Evolutionary conservation across 2,113 vertebrate genomes (phyloP).

Genomic region (Rhinichthys klamathensis): DNA sequence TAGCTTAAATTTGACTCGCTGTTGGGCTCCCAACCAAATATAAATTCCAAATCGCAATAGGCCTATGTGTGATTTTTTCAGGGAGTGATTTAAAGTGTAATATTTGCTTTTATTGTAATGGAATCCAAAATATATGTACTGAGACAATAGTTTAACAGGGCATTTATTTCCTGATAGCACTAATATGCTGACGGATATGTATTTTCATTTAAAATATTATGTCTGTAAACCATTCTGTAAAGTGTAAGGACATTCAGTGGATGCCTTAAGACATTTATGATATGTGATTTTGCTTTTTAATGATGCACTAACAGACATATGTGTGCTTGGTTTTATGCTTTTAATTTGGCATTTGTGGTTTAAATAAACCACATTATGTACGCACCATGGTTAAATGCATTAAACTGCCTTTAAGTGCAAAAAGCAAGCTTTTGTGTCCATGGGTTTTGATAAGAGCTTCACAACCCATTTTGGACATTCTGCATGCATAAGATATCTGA

Average conservation of each 20-base stretch:
- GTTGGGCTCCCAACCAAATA: not conserved
- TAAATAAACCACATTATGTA: conserved; percentile 18
- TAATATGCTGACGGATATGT: not conserved
- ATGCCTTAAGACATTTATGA: not conserved
- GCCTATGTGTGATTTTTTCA: not conserved
- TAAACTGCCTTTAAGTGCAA: not conserved
- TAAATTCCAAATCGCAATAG: not conserved
- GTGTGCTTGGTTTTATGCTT: not conserved
- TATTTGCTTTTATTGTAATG: not conserved
- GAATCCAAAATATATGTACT: not conserved
- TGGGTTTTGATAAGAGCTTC: conserved; percentile 19
- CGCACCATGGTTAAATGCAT: not conserved
- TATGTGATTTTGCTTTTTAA: not conserved
- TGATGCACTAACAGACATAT: not conserved
- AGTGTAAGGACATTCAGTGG: not conserved
- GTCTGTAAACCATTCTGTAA: not conserved
- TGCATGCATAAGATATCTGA: conserved; percentile 45
- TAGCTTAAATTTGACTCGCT: not conserved
- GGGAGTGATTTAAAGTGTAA: not conserved
- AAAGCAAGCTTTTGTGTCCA: conserved; percentile 11
- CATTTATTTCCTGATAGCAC: not conserved
- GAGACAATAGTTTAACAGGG: not conserved
- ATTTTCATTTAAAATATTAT: not conserved
- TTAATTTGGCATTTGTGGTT: not conserved
- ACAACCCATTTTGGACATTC: conserved; percentile 33